A percentile compares a stretch with the other conserved stretches of the same genome.
phyloP scores from a whole-genome alignment of 2,888 invertebrate genomes.

The Epinotia nisella region DNA sequence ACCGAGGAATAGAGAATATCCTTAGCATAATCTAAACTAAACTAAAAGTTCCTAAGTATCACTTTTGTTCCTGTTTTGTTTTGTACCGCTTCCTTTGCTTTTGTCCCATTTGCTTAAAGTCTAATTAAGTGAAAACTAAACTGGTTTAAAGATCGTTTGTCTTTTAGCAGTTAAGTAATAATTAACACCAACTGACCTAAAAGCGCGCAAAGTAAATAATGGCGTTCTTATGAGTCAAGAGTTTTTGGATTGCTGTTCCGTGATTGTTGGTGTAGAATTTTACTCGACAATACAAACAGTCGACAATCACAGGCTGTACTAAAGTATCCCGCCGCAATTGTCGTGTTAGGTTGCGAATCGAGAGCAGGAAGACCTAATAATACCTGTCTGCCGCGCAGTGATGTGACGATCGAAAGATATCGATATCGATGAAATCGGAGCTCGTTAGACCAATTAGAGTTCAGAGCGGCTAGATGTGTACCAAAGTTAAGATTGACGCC shows the following conservation, averaged over 20 bases:
- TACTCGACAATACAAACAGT: conserved; percentile 17
- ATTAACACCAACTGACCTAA: too few relatives aligned
- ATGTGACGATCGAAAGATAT: conserved; percentile 59
- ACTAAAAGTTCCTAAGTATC: too few relatives aligned
- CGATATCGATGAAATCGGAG: conserved; percentile 52
- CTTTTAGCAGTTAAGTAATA: too few relatives aligned
- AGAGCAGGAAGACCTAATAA: conserved; percentile 82
- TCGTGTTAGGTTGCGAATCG: conserved; percentile 69
- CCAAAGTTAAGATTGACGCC: conserved; percentile 43
- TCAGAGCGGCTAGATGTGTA: conserved; percentile 44
- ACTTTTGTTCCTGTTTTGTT: too few relatives aligned
- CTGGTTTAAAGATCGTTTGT: too few relatives aligned
- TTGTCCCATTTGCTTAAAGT: too few relatives aligned
- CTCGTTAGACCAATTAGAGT: conserved; percentile 55
- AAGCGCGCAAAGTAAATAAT: background rate
- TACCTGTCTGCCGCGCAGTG: conserved; percentile 77
- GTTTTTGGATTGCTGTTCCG: background rate
- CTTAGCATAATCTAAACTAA: too few relatives aligned
- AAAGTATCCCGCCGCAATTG: conserved; percentile 56
- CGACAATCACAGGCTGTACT: conserved; percentile 27
- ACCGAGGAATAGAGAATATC: too few relatives aligned
- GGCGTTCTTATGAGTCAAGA: background rate
- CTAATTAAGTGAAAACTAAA: too few relatives aligned
- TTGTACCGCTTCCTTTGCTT: too few relatives aligned
- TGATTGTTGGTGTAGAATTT: background rate